Evolutionary conservation across 2,797 vertebrate species (phyloP), one percentile per base, ranked within the genome.

Genomic region (Thripadectes ignobilis): DNA sequence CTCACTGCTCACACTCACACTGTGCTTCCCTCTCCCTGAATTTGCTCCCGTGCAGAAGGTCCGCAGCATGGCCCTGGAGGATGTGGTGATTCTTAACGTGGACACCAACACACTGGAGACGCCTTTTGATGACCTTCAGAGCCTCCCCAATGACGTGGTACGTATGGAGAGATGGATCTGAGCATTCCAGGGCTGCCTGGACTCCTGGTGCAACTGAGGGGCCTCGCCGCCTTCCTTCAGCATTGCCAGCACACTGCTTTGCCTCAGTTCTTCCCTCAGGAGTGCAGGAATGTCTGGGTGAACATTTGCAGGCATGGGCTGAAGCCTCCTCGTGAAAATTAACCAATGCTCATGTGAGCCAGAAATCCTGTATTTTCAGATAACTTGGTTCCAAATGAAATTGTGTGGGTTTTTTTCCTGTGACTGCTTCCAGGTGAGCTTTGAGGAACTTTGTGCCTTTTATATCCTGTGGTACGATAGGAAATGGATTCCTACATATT

Each of bases 101-200:
- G 99, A 99, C 98, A 99, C 99, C 61, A 99, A 99, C 97, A 99
- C 99, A 29, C 97, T 99, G 97, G 99, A 99, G 97, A 99, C 98
- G 1, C 99, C 99, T 21, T 99, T 99, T 85, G 98, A 99, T 82
- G 99, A 99, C 97, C 99, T 99, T 29, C 99, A 99, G 97, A 99
- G 98, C 96, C 98, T 99, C 71, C 99, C 99, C 57, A 99, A 98
- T 55, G 99, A 99, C 18, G 99, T 99, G 98, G 99, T 99, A 73
- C 81, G 99, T 97, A 94, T 43, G 76, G 49, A 77, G 73, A 38
- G 12, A 26, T 39, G 73, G n/a, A 10, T 2, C 29, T 55, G 19
- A 3, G 39, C 58, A 7, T 26, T 72, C 30, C 6, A 3, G 26
- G 29, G 72, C 69, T 63, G 21, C 51, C 51, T 12, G 51, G 27